Base-by-base conservation (phyloP, 2,888 invertebrate species). In the Drosophila prostipennis region DNA sequence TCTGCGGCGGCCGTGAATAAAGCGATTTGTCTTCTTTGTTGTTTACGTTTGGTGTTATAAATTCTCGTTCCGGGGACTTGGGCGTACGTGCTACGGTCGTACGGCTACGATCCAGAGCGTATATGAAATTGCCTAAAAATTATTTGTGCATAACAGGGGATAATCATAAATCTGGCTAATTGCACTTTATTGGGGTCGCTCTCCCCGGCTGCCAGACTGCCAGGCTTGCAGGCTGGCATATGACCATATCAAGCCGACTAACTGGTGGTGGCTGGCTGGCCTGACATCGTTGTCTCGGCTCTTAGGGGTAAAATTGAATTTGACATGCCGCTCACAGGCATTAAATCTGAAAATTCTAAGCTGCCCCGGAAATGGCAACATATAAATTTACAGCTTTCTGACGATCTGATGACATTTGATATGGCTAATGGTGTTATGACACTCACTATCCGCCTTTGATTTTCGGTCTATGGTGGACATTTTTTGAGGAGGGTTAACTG, bases 101-200 rank as follows among this genome's bases (percentile, higher is more conserved):
- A 34, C 54, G 6, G 45, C n/a, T n/a, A n/a, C n/a, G n/a, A 29
- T 6, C 29, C 29, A 1, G 29, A 32, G 48, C 69, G 72, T 73
- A 48, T 67, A 72, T 76, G 76, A 79, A 89, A 91, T 89, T 89
- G 89, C 85, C 86, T 73, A 86, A 88, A 89, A 88, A 90, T 89
- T 89, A 90, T 91, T 87, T 89, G 87, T 78, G 85, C 90, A 87
- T 89, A 91, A 88, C 89, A 89, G 87, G 90, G 64, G 90, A 90
- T 90, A 90, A 90, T 89, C 90, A 90, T 90, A 91, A 90, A 90
- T 90, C 90, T 91, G 81, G 87, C 90, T 90, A 91, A 90, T 90
- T 91, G 83, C 80, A 84, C 82, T 90, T 87, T 86, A 89, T 78
- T 76, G 83, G 74, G 71, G 77, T 84, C 75, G 72, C 49, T 76